Evolutionary conservation across 2,113 vertebrate species (phyloP), one percentile per base, ranked within the genome.

Genomic region (Ageneiosus marmoratus): DNA sequence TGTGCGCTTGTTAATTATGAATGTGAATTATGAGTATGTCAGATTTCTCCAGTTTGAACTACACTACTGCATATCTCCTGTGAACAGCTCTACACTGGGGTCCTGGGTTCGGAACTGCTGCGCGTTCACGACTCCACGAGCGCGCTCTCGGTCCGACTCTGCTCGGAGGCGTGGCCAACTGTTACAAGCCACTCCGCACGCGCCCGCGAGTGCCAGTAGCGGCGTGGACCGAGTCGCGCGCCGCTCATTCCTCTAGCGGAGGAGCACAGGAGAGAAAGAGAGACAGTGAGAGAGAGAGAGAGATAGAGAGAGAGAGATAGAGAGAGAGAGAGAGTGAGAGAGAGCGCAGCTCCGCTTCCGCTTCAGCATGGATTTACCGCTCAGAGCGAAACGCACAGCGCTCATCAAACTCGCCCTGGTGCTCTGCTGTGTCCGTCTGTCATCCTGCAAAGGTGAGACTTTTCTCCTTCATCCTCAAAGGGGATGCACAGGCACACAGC

Each of bases 361-460:
- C 84, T 79, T 84, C 81, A 88, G 67, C 80, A 90, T 89, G 89
- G 88, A 89, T 88, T 84, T 84, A 70, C 63, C 62, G 73, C 82
- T 79, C 72, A 78, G 69, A 76, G 80, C 29, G 72, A 63, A 46
- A 18, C 58, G 82, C 74, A 84, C 81, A 76, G 85, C 84, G 86
- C 50, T 89, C 65, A 65, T 84, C 69, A 69, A 69, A 73, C 77
- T 90, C 8, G 50, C 65, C 16, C 74, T 88, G 20, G 76, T 85
- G 16, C 79, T 89, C 70, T 70, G 74, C 75, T 87, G 58, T 62
- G 70, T 79, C 74, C n/a, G 56, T 20, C 80, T 78, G 67, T 77
- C 86, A 46, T 29, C 69, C 69, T 50, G 83, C 48, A 88, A 85
- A 88, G 89, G 89, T 88, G 78, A 87, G 88, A 53, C 51, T 58